These are phyloP conservation scores for Brenthis hecate DNA, from an alignment of 2,888 invertebrate genomes.

Conservation along the genomic window DNA sequence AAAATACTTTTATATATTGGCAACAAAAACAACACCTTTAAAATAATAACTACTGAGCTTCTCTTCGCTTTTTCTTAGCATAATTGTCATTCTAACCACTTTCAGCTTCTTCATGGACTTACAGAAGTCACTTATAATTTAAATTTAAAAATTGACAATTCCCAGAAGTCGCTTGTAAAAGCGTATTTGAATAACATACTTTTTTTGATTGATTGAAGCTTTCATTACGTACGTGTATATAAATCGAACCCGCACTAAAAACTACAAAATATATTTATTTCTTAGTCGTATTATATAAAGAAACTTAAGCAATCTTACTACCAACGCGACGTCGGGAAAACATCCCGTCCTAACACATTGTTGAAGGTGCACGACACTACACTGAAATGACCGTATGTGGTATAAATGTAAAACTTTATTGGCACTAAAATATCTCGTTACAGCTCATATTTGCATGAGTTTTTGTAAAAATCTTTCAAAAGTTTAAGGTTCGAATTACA, in stretches of 20 bases:
- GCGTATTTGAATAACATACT: too few species aligned
- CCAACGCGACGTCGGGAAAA: slow-evolving; percentile 14
- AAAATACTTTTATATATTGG: too few species aligned
- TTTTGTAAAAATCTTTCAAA: not conserved
- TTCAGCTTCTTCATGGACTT: too few species aligned
- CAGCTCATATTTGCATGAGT: not conserved
- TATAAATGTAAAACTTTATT: slow-evolving; percentile 26
- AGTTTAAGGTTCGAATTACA: too few species aligned
- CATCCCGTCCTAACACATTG: slow-evolving; percentile 33
- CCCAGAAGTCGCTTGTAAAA: too few species aligned
- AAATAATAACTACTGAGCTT: too few species aligned
- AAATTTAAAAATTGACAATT: too few species aligned
- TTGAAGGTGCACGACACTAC: slow-evolving; percentile 26
- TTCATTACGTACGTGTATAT: not conserved
- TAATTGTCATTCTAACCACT: too few species aligned
- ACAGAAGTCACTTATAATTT: too few species aligned
- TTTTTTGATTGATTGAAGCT: not conserved
- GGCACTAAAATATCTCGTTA: slow-evolving; percentile 11
- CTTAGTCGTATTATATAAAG: slow-evolving; percentile 4
- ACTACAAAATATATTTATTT: not conserved
- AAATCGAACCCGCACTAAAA: not conserved
- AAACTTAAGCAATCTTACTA: slow-evolving; percentile 7
- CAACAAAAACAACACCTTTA: too few species aligned
- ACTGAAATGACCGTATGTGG: slow-evolving; percentile 11
- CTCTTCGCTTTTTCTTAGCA: too few species aligned